A percentile compares a stretch with the other conserved stretches of the same genome.
phyloP scores from a whole-genome alignment of 2,797 vertebrate genomes.

The Peromyscus melanophrys region DNA sequence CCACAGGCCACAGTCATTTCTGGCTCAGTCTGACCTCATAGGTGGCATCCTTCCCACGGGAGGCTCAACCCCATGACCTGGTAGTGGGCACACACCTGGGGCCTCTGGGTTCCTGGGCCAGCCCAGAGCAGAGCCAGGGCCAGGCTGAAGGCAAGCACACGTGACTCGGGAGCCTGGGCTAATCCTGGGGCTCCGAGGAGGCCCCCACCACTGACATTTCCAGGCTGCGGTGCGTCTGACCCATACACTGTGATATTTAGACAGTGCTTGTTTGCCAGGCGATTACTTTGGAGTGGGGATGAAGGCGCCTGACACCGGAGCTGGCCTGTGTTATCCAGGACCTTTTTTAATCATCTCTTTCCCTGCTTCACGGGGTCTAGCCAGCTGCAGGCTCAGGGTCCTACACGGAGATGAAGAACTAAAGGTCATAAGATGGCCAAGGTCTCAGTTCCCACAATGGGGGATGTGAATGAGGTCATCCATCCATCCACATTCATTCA shows the following conservation, averaged over 20 bases:
- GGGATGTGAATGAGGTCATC: neutral
- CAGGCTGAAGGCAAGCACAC: neutral
- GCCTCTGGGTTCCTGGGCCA: neutral
- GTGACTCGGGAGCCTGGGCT: neutral
- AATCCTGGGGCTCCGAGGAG: neutral
- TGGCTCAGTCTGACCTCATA: fast-evolving
- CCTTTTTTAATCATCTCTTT: neutral
- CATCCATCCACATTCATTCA: neutral
- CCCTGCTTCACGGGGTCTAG: neutral
- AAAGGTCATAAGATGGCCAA: fast-evolving
- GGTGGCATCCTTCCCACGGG: neutral
- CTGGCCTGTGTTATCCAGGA: neutral
- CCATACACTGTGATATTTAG: constrained; percentile 89
- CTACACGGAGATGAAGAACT: neutral
- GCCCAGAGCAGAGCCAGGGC: neutral
- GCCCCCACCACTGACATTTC: constrained; percentile 90
- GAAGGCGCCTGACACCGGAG: neutral
- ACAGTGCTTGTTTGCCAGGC: constrained; percentile 87
- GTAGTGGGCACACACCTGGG: fast-evolving
- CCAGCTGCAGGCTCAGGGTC: fast-evolving
- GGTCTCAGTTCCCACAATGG: neutral
- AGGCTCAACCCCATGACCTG: neutral
- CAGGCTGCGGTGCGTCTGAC: constrained; percentile 82
- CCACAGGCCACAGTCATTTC: fast-evolving
- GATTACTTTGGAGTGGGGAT: constrained; percentile 78